phyloP scores from a whole-genome alignment of 1,140 invertebrate species.

The Drosophila nebulosa region DNA sequence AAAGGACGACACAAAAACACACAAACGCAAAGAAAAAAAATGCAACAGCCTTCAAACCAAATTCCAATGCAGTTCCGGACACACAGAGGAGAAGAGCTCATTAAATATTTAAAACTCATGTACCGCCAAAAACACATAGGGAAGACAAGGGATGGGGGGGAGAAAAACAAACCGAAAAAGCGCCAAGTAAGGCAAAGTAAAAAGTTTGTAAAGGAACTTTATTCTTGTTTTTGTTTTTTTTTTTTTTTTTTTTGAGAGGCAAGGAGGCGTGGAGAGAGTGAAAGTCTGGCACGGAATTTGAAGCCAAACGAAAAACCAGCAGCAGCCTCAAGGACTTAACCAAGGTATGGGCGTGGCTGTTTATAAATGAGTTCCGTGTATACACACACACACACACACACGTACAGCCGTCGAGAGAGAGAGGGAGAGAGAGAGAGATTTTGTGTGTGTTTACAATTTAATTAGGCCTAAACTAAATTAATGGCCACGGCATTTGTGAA shows the following conservation, averaged over 20 bases:
- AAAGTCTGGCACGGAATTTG: constrained; percentile 30
- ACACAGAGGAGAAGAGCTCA: constrained; percentile 21
- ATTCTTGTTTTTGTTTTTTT: constrained; percentile 13
- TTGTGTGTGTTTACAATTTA: constrained; percentile 48
- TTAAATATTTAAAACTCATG: constrained; percentile 61
- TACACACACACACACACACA: background rate
- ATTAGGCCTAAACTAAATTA: constrained; percentile 64
- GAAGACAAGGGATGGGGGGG: background rate
- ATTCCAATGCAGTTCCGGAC: constrained; percentile 8
- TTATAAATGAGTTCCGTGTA: constrained; percentile 41
- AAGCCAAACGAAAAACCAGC: constrained; percentile 17
- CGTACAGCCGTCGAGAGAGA: background rate
- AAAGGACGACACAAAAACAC: too few species aligned
- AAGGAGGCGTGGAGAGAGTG: background rate
- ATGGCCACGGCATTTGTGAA: constrained; percentile 49
- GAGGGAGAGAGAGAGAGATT: too few species aligned
- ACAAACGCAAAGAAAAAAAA: constrained; percentile 14
- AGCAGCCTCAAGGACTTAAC: constrained; percentile 2
- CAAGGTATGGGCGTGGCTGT: constrained; percentile 37
- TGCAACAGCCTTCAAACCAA: constrained; percentile 31
- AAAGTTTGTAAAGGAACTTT: constrained; percentile 24
- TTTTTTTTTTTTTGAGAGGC: background rate
- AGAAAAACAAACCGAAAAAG: constrained; percentile 17
- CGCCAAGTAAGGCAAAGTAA: background rate
- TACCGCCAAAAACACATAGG: constrained; percentile 37